Evolutionary conservation across 2,113 vertebrate genomes (phyloP), one percentile per base, ranked within the genome.

Genomic region (Saccopteryx bilineata): DNA sequence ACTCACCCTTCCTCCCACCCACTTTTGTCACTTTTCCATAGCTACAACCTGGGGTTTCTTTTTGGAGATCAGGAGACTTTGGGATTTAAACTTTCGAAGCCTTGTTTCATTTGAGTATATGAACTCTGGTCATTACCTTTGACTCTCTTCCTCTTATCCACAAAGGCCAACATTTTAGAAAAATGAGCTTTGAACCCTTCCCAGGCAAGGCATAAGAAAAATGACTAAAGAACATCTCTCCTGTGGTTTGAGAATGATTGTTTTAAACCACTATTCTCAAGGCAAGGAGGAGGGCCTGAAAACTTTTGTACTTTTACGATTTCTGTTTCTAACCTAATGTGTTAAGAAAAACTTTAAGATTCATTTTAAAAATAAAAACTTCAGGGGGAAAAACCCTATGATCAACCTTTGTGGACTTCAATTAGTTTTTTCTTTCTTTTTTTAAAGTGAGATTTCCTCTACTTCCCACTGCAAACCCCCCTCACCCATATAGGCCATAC

Each of bases 41-140:
- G 63, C 46, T 93, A 65, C 46, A 96, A 87, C 81, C 65, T 90
- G 78, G 63, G 84, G 15, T 71, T 96, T 95, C 89, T 87, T 66
- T 96, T 93, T 83, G 82, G 63, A 97, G 88, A 39, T 39, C 63
- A 86, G 0, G 10, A 95, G 91, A 65, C 68, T 91, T 94, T 86
- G 71, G 83, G 74, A 33, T 79, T 93, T 94, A 90, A 94, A 88
- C 66, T 94, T 96, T 56, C 3, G 18, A 96, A 96, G 79, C 39
- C 90, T 97, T 94, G 65, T 97, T 98, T 96, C 87, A 97, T 94
- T 76, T 83, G 96, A 96, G 93, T 93, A 54, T 84, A 89, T 88
- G 74, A 98, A 97, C 92, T 95, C 95, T 96, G 66, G 94, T 7
- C 54, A 80, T 97, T 96, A 96, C 96, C 76, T 98, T 93, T 96